Base-by-base conservation (phyloP, 2,113 vertebrate species). In the Protomyctophum bolini region DNA sequence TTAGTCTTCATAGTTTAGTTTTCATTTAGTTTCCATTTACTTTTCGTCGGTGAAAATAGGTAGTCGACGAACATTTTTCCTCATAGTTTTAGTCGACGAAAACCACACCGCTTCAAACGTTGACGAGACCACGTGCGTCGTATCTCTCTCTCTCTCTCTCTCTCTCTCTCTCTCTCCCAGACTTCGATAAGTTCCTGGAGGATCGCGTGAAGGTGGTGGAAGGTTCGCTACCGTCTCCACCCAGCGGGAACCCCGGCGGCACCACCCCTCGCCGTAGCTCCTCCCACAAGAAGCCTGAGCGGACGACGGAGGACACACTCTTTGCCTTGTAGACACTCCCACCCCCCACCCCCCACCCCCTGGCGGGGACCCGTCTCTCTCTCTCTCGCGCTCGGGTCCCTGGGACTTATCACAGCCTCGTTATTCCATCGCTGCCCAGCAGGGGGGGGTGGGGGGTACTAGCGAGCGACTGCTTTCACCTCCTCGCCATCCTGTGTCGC, bases 141-240 rank as follows among this genome's bases (percentile, higher is more conserved):
- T 21, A 21, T 21, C 21, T 21, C 21, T 21, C 21, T 21, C 21
- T 21, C 21, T n/a, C n/a, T n/a, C n/a, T 59, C 2, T 58, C 7
- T 33, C 8, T 55, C 7, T 54, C 7, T 2, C 2, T 76, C 4
- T 74, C 70, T 67, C 14, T 58, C 91, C 58, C 91, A 99, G 98
- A 99, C 70, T 99, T 99, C 49, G 96, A 98, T 88, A 98, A 96
- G 80, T 99, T 99, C 83, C 91, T 99, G 72, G 96, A 97, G 92
- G 98, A 99, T 86, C 91, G 98, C 87, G 96, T 96, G 67, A 99
- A 96, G 88, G 94, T 92, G 0, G 94, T 89, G 33, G 33, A 41
- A 0, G 98, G 99, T 78, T 85, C 93, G 7, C 83, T 95, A 57
- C 94, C 96, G 0, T 94, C 95, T 6, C 94, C 95, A 59, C 91